A percentile compares a stretch with the other conserved stretches of the same genome.
phyloP scores from a whole-genome alignment of 2,888 invertebrate genomes.

The Thysanoteuthis rhombus region DNA sequence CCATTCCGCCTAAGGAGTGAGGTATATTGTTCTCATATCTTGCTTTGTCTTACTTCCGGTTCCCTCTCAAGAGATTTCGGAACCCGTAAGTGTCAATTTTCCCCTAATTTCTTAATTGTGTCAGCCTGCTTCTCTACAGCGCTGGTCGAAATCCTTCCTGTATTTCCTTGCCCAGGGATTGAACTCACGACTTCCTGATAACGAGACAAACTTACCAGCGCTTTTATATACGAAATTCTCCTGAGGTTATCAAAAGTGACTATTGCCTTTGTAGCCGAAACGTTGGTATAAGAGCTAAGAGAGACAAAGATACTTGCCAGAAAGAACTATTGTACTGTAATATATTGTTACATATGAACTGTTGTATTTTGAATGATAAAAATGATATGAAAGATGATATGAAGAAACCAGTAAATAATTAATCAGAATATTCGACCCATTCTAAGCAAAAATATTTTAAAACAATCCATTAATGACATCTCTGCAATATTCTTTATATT shows the following conservation, averaged over 20 bases:
- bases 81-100: not conserved
- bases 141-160: not conserved
- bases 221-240: not conserved
- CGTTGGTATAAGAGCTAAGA: not conserved
- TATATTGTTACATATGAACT: too few species aligned
- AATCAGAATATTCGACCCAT: too few species aligned
- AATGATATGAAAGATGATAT: too few species aligned
- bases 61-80: not conserved
- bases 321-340: not conserved
- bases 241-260: not conserved
- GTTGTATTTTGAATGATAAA: too few species aligned
- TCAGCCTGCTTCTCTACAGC: not conserved
- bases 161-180: not conserved
- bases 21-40: too few species aligned
- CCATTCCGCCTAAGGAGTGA: not conserved
- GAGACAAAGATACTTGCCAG: not conserved
- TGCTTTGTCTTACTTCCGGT: not conserved
- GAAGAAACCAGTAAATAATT: too few species aligned
- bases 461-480: too few species aligned
- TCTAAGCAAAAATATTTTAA: too few species aligned
- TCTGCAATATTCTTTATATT: too few species aligned
- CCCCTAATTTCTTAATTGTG: not conserved
- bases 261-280: too few species aligned
- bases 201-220: not conserved
- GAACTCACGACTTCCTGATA: not conserved